These are phyloP conservation scores for Morone chrysops DNA, from an alignment of 2,113 vertebrate species.

Conservation along the genomic window DNA sequence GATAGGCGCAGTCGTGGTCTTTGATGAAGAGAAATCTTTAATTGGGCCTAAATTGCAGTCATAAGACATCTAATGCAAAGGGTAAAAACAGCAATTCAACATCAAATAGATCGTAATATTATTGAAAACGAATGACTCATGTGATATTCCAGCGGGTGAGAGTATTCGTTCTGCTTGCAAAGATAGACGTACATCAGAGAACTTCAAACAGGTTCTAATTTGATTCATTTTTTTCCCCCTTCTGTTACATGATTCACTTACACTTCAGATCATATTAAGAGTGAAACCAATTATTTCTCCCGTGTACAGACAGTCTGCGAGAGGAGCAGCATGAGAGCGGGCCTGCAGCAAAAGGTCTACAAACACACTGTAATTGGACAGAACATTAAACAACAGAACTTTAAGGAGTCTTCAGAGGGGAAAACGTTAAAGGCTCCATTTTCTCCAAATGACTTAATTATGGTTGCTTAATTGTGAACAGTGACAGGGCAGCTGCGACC, in stretches of 20 bases:
- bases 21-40: neutral
- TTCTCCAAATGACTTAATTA: slow-evolving; percentile 70
- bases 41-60: slow-evolving; percentile 40
- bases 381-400: slow-evolving; percentile 47
- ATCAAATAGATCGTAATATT: slow-evolving; percentile 33
- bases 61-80: slow-evolving; percentile 29
- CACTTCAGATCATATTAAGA: slow-evolving; percentile 24
- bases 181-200: neutral
- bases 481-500: slow-evolving; percentile 39
- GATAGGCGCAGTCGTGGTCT: neutral
- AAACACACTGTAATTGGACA: slow-evolving; percentile 61
- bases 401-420: slow-evolving; percentile 55
- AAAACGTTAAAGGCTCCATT: slow-evolving; percentile 42
- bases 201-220: slow-evolving; percentile 29
- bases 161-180: slow-evolving; percentile 1
- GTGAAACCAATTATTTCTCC: slow-evolving; percentile 18
- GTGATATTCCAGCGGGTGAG: slow-evolving; percentile 15
- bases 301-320: neutral
- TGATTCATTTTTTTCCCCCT: slow-evolving; percentile 30
- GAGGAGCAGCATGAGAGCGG: slow-evolving; percentile 26
- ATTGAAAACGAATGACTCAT: slow-evolving; percentile 43
- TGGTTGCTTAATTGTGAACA: slow-evolving; percentile 55
- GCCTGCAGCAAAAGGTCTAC: slow-evolving; percentile 13
- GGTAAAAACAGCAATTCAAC: slow-evolving; percentile 38
- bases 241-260: slow-evolving; percentile 32